Percentiles rank a stretch among this genome's conserved stretches.
Evolutionary conservation across 2,113 vertebrate genomes (phyloP).

Genomic region (Motacilla tschutschensis): DNA sequence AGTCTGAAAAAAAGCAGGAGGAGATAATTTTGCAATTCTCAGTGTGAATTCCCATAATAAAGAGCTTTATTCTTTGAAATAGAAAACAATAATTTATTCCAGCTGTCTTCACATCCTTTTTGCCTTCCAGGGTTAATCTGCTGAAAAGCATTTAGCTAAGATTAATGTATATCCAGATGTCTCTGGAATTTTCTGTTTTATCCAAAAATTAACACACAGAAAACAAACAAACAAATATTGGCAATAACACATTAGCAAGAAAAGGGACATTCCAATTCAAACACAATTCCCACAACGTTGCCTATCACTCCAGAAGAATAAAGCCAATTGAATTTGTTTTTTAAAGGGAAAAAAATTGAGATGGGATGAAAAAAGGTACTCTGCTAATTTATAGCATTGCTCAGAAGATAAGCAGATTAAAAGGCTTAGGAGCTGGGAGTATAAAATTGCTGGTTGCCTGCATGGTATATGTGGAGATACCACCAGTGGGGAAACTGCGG

Average conservation of each 20-base stretch:
- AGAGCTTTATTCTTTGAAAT: slow-evolving; percentile 8
- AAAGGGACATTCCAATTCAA: background rate
- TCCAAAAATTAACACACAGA: background rate
- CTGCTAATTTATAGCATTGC: background rate
- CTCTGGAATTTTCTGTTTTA: background rate
- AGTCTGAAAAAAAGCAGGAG: background rate
- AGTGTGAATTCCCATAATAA: background rate
- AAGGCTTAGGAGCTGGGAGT: background rate
- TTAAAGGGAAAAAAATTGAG: background rate
- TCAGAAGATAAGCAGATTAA: background rate
- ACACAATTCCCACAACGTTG: background rate
- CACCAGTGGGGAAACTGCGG: fast-evolving
- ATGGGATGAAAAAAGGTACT: background rate
- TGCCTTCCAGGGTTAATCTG: slow-evolving; percentile 41
- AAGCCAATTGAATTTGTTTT: background rate
- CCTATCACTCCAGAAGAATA: background rate
- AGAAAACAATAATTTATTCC: slow-evolving; percentile 24
- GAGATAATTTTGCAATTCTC: background rate
- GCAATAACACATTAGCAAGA: background rate
- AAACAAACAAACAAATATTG: background rate
- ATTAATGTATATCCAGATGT: slow-evolving; percentile 39
- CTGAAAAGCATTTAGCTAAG: slow-evolving; percentile 43
- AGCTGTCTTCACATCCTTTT: slow-evolving; percentile 32
- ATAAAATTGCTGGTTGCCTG: background rate
- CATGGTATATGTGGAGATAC: fast-evolving